Evolutionary conservation across 1,140 invertebrate genomes (phyloP).

Genomic region (Caenorhabditis latens): DNA sequence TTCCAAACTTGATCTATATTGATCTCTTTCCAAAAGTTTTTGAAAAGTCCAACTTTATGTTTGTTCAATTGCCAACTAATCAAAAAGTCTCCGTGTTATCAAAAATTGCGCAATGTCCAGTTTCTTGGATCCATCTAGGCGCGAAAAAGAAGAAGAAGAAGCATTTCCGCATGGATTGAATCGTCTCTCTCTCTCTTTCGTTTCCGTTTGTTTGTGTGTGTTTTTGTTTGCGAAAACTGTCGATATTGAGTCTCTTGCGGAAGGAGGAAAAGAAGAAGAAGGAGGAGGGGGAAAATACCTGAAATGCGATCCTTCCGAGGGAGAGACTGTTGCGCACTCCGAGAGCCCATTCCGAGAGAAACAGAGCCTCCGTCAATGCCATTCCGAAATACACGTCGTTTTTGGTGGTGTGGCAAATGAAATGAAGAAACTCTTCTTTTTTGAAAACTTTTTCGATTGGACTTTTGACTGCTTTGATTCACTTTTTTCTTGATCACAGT

Average conservation of each 20-base stretch:
- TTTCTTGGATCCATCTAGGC: conserved; percentile 5
- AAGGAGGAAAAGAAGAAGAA: background rate
- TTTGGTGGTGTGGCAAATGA: background rate
- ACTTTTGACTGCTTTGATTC: no score
- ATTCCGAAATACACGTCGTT: conserved; percentile 30
- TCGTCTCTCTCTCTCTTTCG: conserved; percentile 12
- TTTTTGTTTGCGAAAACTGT: conserved; percentile 51
- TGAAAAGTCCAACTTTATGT: background rate
- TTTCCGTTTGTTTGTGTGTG: conserved; percentile 36
- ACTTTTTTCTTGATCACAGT: no score
- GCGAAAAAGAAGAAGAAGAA: conserved; percentile 9
- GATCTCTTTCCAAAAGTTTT: background rate
- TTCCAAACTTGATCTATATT: background rate
- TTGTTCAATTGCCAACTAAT: background rate
- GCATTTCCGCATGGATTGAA: conserved; percentile 42
- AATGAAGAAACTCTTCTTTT: no score
- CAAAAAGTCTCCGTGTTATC: background rate
- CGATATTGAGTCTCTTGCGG: conserved; percentile 32
- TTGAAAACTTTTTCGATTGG: no score
- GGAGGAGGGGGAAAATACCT: conserved; percentile 31
- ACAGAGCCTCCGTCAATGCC: background rate
- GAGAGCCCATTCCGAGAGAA: background rate
- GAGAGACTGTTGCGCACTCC: conserved; percentile 4
- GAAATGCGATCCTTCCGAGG: conserved; percentile 27
- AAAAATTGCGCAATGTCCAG: conserved; percentile 36